Percentiles rank a stretch among this genome's conserved stretches.
These are phyloP conservation scores for Cylloceria caligata DNA, from an alignment of 2,888 invertebrate genomes.

Conservation along the genomic window DNA sequence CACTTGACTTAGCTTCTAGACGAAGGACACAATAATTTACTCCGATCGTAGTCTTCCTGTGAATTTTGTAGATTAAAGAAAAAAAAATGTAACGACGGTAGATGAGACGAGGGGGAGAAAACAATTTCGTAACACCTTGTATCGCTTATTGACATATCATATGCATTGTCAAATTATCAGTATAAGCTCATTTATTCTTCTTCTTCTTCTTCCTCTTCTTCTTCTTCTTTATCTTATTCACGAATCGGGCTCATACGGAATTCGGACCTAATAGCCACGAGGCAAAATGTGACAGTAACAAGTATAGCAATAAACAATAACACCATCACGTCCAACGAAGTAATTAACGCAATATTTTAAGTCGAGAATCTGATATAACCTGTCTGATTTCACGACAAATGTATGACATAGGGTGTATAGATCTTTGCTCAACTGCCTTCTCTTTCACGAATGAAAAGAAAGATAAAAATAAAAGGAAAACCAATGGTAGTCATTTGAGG, in stretches of 20 bases:
- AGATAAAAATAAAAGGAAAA: constrained; percentile 2
- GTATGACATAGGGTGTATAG: constrained; percentile 8
- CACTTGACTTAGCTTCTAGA: constrained; percentile 39
- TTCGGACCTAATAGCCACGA: constrained; percentile 33
- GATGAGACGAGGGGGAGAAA: constrained; percentile 1
- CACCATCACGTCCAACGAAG: constrained; percentile 61
- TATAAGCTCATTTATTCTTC: constrained; percentile 36
- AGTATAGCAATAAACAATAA: constrained; percentile 50
- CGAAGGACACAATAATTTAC: constrained; percentile 20
- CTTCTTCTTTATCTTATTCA: not conserved
- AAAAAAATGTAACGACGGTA: constrained; percentile 1
- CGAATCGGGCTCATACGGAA: constrained; percentile 24
- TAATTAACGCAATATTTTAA: constrained; percentile 42
- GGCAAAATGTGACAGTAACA: constrained; percentile 3
- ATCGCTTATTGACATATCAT: constrained; percentile 54
- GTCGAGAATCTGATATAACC: constrained; percentile 14
- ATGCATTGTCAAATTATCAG: constrained; percentile 31
- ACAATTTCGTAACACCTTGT: constrained; percentile 42
- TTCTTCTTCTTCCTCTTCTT: not conserved
- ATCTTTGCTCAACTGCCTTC: constrained; percentile 59
- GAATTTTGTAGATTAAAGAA: constrained; percentile 29
- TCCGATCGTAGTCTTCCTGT: constrained; percentile 62
- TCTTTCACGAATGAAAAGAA: constrained; percentile 22
- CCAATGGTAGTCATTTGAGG: not conserved
- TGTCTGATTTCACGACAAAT: constrained; percentile 28